Percentiles rank a stretch among this genome's conserved stretches.
These are phyloP conservation scores for Leucozona laternaria DNA, from an alignment of 2,888 invertebrate species.

Conservation along the genomic window DNA sequence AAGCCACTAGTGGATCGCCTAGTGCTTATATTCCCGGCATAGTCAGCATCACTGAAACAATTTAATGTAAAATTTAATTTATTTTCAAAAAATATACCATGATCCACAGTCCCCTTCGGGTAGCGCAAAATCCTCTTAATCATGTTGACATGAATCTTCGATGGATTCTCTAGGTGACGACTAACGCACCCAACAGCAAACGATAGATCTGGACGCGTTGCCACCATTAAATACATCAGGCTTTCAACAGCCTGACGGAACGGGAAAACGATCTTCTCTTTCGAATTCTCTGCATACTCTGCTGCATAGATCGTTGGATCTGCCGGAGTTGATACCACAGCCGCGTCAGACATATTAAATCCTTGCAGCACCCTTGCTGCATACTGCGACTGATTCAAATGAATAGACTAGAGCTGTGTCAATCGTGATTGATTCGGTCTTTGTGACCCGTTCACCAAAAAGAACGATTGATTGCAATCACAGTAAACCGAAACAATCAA, in stretches of 20 bases:
- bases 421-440: too few species aligned
- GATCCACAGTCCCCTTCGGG: background rate
- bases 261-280: background rate
- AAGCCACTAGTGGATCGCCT: constrained; percentile 25
- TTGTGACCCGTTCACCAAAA: too few species aligned
- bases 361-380: background rate
- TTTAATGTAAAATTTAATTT: constrained; percentile 20
- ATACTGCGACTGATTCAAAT: background rate
- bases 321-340: background rate
- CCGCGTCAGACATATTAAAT: background rate
- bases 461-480: too few species aligned
- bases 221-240: background rate
- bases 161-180: background rate
- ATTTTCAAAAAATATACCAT: constrained; percentile 3
- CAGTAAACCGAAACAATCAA: too few species aligned
- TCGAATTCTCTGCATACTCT: background rate
- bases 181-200: background rate
- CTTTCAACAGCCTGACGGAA: background rate
- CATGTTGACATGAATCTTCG: background rate
- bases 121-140: background rate
- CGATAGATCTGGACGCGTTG: too few species aligned
- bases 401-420: too few species aligned
- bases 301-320: background rate
- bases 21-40: constrained; percentile 20
- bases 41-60: constrained; percentile 33